Conservation (phyloP, 2,797 vertebrate genomes). For the Gallinago stenura region DNA sequence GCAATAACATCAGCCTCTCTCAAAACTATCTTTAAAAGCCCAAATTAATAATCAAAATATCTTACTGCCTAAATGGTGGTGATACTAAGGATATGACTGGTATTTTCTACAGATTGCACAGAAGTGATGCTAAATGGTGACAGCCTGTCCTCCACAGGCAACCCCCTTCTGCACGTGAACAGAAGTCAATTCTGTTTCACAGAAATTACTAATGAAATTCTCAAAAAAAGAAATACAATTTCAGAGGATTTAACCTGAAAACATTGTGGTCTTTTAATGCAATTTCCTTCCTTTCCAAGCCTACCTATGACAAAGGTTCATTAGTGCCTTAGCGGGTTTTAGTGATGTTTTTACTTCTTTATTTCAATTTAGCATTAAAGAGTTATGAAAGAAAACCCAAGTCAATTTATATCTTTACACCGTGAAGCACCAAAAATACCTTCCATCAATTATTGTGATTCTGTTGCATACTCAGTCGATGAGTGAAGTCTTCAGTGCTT, state of each 20-base stretch:
- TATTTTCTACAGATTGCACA: background rate
- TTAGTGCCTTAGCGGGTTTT: background rate
- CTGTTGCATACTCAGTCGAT: background rate
- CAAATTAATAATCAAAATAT: background rate
- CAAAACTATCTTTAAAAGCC: background rate
- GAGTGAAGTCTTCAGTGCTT: background rate
- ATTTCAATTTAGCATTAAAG: background rate
- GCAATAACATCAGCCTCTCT: background rate
- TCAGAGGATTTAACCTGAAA: background rate
- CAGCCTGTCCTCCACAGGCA: background rate
- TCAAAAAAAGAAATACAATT: background rate
- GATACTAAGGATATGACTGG: background rate
- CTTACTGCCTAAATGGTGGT: background rate
- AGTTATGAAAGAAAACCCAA: background rate
- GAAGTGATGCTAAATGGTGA: background rate
- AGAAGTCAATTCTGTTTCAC: background rate
- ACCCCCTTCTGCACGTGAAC: background rate
- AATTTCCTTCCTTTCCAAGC: background rate
- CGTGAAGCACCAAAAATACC: background rate
- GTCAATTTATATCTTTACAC: background rate
- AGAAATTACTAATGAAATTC: background rate
- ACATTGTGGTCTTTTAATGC: background rate
- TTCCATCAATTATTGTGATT: background rate
- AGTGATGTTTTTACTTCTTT: background rate
- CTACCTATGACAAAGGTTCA: background rate